Percentiles rank a stretch among this genome's conserved stretches.
Conservation (phyloP, 2,888 invertebrate species). For the Conchocele bisecta region DNA sequence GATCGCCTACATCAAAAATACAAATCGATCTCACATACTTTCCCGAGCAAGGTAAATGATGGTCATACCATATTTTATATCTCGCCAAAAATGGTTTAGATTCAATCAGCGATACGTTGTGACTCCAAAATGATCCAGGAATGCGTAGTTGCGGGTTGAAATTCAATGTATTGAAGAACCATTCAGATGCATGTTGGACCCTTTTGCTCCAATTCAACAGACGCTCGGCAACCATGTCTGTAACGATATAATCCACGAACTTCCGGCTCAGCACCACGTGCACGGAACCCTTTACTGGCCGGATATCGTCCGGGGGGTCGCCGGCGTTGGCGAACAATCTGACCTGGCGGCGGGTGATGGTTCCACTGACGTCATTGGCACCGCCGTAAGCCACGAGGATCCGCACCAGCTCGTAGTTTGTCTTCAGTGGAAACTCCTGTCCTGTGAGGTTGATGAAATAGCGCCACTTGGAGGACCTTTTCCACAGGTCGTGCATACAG, state of each 20-base stretch:
- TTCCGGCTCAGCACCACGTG: constrained; percentile 69
- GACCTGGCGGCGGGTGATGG: constrained; percentile 57
- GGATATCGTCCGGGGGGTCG: constrained; percentile 51
- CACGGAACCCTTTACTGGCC: constrained; percentile 69
- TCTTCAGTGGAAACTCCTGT: too few relatives aligned
- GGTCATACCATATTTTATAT: too few relatives aligned
- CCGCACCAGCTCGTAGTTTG: constrained; percentile 75
- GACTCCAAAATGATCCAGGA: constrained; percentile 73
- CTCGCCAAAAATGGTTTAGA: too few relatives aligned
- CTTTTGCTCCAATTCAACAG: constrained; percentile 71
- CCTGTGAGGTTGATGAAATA: constrained; percentile 80
- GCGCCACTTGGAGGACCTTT: constrained; percentile 65
- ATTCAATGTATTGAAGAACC: constrained; percentile 73
- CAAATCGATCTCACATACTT: too few relatives aligned
- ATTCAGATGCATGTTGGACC: constrained; percentile 73
- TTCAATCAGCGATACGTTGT: too few relatives aligned
- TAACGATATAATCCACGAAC: constrained; percentile 71
- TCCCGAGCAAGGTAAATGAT: too few relatives aligned
- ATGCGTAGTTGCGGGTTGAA: constrained; percentile 70
- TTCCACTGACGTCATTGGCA: constrained; percentile 73
- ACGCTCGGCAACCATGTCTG: constrained; percentile 57
- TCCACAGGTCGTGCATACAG: constrained; percentile 66
- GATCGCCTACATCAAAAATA: too few relatives aligned
- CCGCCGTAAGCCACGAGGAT: constrained; percentile 74
- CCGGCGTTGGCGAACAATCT: too few relatives aligned